Percentiles rank a stretch among this genome's conserved stretches.
Evolutionary conservation across 2,797 vertebrate species (phyloP).

Genomic region (Myotis pilosus): DNA sequence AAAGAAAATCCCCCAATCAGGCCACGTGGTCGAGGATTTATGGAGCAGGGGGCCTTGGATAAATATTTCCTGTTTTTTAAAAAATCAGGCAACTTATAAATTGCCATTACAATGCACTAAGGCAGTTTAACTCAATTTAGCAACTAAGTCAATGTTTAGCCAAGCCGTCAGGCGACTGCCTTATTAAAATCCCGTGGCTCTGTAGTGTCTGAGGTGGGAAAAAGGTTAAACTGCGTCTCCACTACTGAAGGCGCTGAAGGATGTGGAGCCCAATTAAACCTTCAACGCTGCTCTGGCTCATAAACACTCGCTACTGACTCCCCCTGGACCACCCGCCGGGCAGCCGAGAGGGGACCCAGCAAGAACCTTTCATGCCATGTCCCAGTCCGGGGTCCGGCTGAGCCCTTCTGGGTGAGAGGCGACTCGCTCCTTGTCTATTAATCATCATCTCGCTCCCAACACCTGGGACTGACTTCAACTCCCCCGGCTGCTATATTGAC

Average conservation of each 20-base stretch:
- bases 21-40: background rate
- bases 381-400: slow-evolving; percentile 83
- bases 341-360: slow-evolving; percentile 85
- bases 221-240: slow-evolving; percentile 91
- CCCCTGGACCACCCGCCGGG: slow-evolving; percentile 83
- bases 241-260: slow-evolving; percentile 86
- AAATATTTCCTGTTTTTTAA: slow-evolving; percentile 57
- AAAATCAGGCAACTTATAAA: slow-evolving; percentile 62
- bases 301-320: slow-evolving; percentile 85
- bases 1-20: slow-evolving; percentile 17
- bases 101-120: slow-evolving; percentile 58
- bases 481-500: slow-evolving; percentile 90
- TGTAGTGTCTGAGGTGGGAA: slow-evolving; percentile 79
- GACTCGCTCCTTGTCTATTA: slow-evolving; percentile 86
- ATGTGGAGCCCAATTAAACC: slow-evolving; percentile 90
- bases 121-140: slow-evolving; percentile 80
- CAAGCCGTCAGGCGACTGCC: slow-evolving; percentile 73
- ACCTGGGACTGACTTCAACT: slow-evolving; percentile 89
- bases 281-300: slow-evolving; percentile 80
- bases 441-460: slow-evolving; percentile 86
- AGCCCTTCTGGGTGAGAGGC: slow-evolving; percentile 86
- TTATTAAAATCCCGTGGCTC: slow-evolving; percentile 84
- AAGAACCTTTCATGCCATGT: slow-evolving; percentile 83
- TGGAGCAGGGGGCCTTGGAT: slow-evolving; percentile 25
- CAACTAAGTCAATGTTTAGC: slow-evolving; percentile 76